These are phyloP conservation scores for Agrotis ipsilon DNA, from an alignment of 2,888 invertebrate genomes.

Conservation along the genomic window DNA sequence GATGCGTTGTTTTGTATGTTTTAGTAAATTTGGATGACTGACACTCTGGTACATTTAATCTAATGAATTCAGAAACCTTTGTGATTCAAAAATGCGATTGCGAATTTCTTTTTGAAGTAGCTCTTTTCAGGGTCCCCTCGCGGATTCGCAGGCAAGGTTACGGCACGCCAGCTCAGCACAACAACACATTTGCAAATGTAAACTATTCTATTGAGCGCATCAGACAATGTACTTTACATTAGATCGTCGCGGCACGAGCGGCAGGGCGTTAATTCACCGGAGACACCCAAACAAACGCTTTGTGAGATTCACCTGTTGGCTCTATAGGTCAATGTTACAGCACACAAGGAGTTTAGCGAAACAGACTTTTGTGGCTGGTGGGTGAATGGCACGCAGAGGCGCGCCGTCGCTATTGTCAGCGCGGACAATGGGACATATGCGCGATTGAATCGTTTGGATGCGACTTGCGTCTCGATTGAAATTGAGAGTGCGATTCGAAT, in stretches of 20 bases:
- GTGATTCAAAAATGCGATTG: slow-evolving; percentile 12
- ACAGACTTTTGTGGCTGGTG: slow-evolving; percentile 86
- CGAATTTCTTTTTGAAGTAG: slow-evolving; percentile 20
- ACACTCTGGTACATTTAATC: background rate
- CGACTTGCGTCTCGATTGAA: slow-evolving; percentile 83
- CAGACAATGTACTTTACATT: slow-evolving; percentile 66
- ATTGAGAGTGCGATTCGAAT: slow-evolving; percentile 81
- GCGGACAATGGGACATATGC: slow-evolving; percentile 86
- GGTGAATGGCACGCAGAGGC: slow-evolving; percentile 82
- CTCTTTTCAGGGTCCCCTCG: slow-evolving; percentile 39
- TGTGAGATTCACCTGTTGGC: slow-evolving; percentile 88
- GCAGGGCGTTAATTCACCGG: slow-evolving; percentile 79
- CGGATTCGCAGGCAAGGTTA: slow-evolving; percentile 41
- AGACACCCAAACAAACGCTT: slow-evolving; percentile 89
- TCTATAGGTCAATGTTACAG: slow-evolving; percentile 91
- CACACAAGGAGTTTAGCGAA: slow-evolving; percentile 88
- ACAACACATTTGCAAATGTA: slow-evolving; percentile 58
- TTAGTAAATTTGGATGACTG: slow-evolving; percentile 41
- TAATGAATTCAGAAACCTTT: slow-evolving; percentile 31
- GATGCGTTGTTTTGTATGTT: slow-evolving; percentile 32
- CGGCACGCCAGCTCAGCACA: slow-evolving; percentile 32
- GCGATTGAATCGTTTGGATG: slow-evolving; percentile 85
- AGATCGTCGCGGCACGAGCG: slow-evolving; percentile 62
- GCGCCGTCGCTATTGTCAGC: slow-evolving; percentile 77
- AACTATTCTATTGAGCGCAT: slow-evolving; percentile 67